Evolutionary conservation across 92 coral and sea anemone species (phyloP).

Genomic region (Parazoanthus darwini): DNA sequence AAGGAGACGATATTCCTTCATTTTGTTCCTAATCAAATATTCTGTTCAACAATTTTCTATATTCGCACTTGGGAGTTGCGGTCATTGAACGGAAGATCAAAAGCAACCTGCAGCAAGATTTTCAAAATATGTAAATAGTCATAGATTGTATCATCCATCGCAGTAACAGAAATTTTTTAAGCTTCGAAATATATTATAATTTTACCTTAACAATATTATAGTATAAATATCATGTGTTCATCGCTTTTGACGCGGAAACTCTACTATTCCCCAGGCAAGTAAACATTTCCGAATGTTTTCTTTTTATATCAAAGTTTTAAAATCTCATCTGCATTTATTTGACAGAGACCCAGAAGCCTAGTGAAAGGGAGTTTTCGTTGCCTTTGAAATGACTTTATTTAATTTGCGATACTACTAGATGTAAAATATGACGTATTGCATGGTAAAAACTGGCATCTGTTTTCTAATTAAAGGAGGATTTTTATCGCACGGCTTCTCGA

Average conservation of each 20-base stretch:
- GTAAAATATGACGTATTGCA: neutral
- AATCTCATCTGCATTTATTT: neutral
- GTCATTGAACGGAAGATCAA: slow-evolving; percentile 2
- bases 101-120: neutral
- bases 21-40: slow-evolving; percentile 4
- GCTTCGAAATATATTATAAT: neutral
- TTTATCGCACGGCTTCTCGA: neutral
- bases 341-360: neutral
- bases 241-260: neutral
- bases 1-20: neutral
- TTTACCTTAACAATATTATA: neutral
- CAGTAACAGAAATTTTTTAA: neutral
- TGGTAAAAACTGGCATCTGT: neutral
- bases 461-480: neutral
- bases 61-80: neutral
- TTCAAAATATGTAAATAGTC: slow-evolving; percentile 11
- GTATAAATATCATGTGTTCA: neutral
- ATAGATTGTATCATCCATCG: neutral
- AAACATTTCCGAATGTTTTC: slow-evolving; percentile 7
- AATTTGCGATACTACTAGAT: neutral
- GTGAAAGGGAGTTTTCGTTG: neutral
- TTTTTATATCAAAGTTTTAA: neutral
- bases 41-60: neutral
- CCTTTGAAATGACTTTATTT: neutral
- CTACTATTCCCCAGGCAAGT: slow-evolving; percentile 11